Base-by-base conservation (phyloP, 2,113 vertebrate species). In the Cairina moschata region DNA sequence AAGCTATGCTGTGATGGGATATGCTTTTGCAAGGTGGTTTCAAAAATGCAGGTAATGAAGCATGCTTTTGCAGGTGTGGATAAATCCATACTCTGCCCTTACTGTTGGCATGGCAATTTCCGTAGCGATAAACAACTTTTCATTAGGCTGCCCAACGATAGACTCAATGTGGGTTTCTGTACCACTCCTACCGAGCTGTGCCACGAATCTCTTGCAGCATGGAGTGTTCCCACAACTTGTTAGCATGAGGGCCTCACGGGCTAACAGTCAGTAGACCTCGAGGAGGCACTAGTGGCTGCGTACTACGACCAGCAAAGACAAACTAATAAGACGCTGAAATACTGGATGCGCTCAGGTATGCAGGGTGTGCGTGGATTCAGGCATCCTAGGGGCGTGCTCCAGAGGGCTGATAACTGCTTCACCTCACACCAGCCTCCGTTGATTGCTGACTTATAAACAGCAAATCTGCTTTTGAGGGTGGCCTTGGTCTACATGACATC, bases 181-280 rank as follows among this genome's bases (percentile, higher is more conserved):
- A 42, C 13, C 54, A 25, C 46, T 40, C 25, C 14, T n/a, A 55
- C 46, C 0, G 32, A 90, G 76, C 55, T 44, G 20, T 52, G 76
- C 46, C 58, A 75, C n/a, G 40, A 76, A 54, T 3, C 17, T 5
- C 38, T 65, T 8, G 14, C 23, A 76, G 48, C 9, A 5, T 0
- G 2, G 31, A 65, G 71, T 1, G 7, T 17, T 73, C 56, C 62
- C 78, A 63, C 6, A 16, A 12, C 52, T 71, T 73, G 26, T 4
- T 5, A 2, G 31, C 29, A 3, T 0, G 0, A 54, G 13, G 32
- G 22, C 25, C 36, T 55, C 73, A 31, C 0, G 0, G 38, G 55
- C 42, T 12, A 10, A 14, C 36, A 55, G 8, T 42, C 32, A 28
- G 40, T 6, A 34, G 78, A 50, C 32, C 31, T 56, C 18, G 38